A percentile compares a stretch with the other conserved stretches of the same genome.
Conservation (phyloP, 2,797 vertebrate species). For the Darevskia nairensis region DNA sequence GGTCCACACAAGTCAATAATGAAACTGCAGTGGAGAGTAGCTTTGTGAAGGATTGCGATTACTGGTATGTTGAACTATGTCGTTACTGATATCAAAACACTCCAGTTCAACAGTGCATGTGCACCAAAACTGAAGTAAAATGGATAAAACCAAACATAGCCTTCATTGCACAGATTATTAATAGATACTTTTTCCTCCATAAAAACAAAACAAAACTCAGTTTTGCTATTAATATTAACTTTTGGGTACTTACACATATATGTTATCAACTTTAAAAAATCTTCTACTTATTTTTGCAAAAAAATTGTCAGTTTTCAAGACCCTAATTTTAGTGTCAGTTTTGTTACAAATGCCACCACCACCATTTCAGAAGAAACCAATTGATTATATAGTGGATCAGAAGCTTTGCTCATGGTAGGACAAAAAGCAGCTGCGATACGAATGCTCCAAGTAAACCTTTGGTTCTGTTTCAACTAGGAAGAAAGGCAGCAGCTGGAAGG, state of each 20-base stretch:
- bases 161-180: neutral
- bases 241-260: neutral
- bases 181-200: neutral
- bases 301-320: neutral
- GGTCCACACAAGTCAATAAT: neutral
- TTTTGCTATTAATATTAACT: neutral
- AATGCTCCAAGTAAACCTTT: slow-evolving; percentile 1
- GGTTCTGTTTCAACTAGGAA: slow-evolving; percentile 36
- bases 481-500: slow-evolving; percentile 34
- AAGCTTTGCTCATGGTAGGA: neutral
- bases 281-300: too few species aligned
- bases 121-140: neutral
- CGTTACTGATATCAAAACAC: neutral
- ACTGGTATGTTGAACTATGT: neutral
- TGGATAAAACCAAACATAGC: neutral
- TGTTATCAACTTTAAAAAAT: neutral
- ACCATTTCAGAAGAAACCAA: neutral
- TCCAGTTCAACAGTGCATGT: neutral
- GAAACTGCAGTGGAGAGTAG: neutral
- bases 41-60: neutral
- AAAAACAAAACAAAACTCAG: neutral
- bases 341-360: neutral
- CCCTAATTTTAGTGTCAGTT: neutral
- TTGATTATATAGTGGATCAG: slow-evolving; percentile 36
- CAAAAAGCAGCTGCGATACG: slow-evolving; percentile 10